Base-by-base conservation (phyloP, 2,113 vertebrate species). In the Dolichallabes microphthalmus region DNA sequence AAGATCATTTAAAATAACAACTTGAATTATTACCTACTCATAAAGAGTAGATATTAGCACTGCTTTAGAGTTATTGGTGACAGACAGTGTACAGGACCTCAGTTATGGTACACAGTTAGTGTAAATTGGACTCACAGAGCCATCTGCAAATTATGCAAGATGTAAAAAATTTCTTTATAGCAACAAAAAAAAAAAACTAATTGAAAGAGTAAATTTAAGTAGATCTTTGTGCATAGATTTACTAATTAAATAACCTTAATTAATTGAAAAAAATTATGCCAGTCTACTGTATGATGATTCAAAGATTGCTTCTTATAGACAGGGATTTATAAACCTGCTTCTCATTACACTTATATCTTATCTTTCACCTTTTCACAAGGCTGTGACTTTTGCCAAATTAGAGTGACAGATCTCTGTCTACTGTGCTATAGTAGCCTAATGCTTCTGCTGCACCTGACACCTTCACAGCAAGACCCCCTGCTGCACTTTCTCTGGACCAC, bases 401-500 rank as follows among this genome's bases (percentile, higher is more conserved):
- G 63, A 82, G 79, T 76, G 85, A 82, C 79, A 76, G 79, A 5
- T 64, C 27, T 63, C 53, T 68, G 66, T 35, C 84, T 50, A 66
- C 12, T 63, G n/a, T 87, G 45, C 68, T 55, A 30, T 19, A 60
- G 55, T 63, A 71, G 55, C 22, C 74, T 35, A 79, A 79, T 74
- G 55, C 27, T 81, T 25, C n/a, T 80, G 60, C 27, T 86, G 60
- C 82, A 84, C 82, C 82, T 87, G 82, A 86, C 73, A 66, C 79
- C 74, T 88, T 85, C 77, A 80, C 22, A 82, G 57, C 27, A 85
- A 50, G 50, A 79, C 75, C 86, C 88, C 89, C 89, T 87, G 85
- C 83, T 89, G 91, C 81, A 88, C 82, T 71, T 81, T 86, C 76
- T 86, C 84, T 82, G 35, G 89, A 86, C 90, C 91, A 93, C 90